phyloP scores from a whole-genome alignment of 2,888 invertebrate genomes.

The Ormia ochracea region DNA sequence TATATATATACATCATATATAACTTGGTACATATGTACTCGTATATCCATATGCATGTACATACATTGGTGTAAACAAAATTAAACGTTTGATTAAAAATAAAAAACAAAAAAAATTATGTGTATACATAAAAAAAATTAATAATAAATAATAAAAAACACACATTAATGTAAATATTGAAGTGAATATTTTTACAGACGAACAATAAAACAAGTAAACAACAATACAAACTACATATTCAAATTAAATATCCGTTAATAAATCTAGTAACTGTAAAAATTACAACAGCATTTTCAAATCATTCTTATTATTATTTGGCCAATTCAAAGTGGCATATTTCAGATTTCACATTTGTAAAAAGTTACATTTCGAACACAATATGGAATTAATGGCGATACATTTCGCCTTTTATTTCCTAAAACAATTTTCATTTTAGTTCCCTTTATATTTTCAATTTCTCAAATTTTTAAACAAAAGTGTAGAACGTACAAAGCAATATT shows the following conservation, averaged over 20 bases:
- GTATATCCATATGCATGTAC: too few relatives aligned
- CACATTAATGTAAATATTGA: conserved; percentile 52
- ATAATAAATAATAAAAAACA: conserved; percentile 55
- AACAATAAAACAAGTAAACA: conserved; percentile 62
- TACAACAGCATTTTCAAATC: conserved; percentile 31
- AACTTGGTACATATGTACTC: too few relatives aligned
- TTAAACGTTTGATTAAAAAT: conserved; percentile 63
- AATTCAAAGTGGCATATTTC: too few relatives aligned
- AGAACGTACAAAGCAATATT: too few relatives aligned
- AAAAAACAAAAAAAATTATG: conserved; percentile 60
- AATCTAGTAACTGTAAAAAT: conserved; percentile 29
- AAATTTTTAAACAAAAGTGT: too few relatives aligned
- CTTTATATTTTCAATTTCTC: too few relatives aligned
- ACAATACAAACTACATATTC: conserved; percentile 15
- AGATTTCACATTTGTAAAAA: too few relatives aligned
- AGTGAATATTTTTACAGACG: conserved; percentile 58
- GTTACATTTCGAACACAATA: too few relatives aligned
- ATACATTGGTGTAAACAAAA: conserved; percentile 63
- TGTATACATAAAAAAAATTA: conserved; percentile 59
- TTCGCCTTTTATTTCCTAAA: too few relatives aligned
- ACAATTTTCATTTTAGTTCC: too few relatives aligned
- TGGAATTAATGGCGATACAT: too few relatives aligned
- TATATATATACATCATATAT: too few relatives aligned
- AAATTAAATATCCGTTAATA: conserved; percentile 16
- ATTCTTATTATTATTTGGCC: neutral